Evolutionary conservation across 2,797 vertebrate genomes (phyloP).

Genomic region (Odontamblyopus rebecca): DNA sequence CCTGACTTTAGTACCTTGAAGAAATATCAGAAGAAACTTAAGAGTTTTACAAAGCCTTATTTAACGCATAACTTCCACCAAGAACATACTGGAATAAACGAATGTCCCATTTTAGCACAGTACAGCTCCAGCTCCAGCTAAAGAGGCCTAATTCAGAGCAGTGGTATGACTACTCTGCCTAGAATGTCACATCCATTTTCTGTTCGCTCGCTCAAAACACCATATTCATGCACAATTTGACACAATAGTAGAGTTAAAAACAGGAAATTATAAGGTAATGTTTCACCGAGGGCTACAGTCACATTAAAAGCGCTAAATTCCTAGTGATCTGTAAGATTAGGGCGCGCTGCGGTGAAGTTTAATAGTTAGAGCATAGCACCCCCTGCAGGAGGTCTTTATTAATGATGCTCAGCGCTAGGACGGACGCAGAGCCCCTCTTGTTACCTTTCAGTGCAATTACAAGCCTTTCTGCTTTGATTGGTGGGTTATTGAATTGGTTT

Average conservation of each 20-base stretch:
- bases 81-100: background rate
- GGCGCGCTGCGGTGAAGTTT: slow-evolving; percentile 45
- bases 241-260: slow-evolving; percentile 67
- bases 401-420: slow-evolving; percentile 46
- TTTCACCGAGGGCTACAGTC: slow-evolving; percentile 60
- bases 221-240: slow-evolving; percentile 67
- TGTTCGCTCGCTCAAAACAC: slow-evolving; percentile 46
- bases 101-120: background rate
- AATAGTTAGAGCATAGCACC: slow-evolving; percentile 83
- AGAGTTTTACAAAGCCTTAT: slow-evolving; percentile 51
- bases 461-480: slow-evolving; percentile 84
- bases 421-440: slow-evolving; percentile 50
- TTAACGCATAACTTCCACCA: background rate
- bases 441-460: slow-evolving; percentile 81
- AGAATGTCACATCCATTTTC: slow-evolving; percentile 63
- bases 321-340: slow-evolving; percentile 55
- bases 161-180: slow-evolving; percentile 16
- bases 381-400: slow-evolving; percentile 79
- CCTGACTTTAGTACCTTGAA: slow-evolving; percentile 31
- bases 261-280: slow-evolving; percentile 67
- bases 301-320: slow-evolving; percentile 50
- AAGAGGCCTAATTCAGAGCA: background rate
- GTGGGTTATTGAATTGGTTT: slow-evolving; percentile 84
- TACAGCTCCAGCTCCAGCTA: background rate
- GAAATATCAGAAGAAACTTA: slow-evolving; percentile 36